These are phyloP conservation scores for Botia kubotai DNA, from an alignment of 2,797 vertebrate species.

Conservation along the genomic window DNA sequence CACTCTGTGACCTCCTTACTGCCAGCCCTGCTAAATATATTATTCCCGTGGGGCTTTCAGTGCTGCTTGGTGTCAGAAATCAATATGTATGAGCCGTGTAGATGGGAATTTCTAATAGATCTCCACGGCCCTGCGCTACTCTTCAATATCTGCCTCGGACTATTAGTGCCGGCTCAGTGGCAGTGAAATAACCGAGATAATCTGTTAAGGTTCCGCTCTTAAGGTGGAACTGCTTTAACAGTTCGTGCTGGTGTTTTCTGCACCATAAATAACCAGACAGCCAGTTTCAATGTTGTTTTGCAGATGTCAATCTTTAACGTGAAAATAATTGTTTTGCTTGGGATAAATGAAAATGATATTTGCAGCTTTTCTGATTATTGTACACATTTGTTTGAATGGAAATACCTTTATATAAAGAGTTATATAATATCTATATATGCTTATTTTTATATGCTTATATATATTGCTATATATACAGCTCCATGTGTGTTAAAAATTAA, in stretches of 20 bases:
- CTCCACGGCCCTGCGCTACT: conserved; percentile 98
- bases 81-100: conserved; percentile 99
- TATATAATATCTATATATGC: not conserved
- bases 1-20: conserved; percentile 97
- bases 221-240: conserved; percentile 87
- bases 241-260: conserved; percentile 40
- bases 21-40: conserved; percentile 99
- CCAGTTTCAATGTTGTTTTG: not conserved
- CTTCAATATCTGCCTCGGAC: conserved; percentile 99
- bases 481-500: not conserved
- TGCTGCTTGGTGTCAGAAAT: conserved; percentile 99
- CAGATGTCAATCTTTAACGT: not conserved
- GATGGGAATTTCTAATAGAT: conserved; percentile 99
- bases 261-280: conserved; percentile 20
- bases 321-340: not conserved
- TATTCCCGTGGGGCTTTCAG: conserved; percentile 99
- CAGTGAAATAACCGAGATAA: conserved; percentile 99
- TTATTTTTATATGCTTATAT: not conserved
- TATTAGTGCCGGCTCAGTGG: conserved; percentile 99
- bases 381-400: not conserved
- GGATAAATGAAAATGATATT: not conserved
- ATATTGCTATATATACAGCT: not conserved
- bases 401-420: not conserved
- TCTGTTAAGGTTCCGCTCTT: conserved; percentile 99
- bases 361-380: not conserved